Percentiles rank a stretch among this genome's conserved stretches.
Conservation (phyloP, 2,888 invertebrate genomes). For the Neria commutata region DNA sequence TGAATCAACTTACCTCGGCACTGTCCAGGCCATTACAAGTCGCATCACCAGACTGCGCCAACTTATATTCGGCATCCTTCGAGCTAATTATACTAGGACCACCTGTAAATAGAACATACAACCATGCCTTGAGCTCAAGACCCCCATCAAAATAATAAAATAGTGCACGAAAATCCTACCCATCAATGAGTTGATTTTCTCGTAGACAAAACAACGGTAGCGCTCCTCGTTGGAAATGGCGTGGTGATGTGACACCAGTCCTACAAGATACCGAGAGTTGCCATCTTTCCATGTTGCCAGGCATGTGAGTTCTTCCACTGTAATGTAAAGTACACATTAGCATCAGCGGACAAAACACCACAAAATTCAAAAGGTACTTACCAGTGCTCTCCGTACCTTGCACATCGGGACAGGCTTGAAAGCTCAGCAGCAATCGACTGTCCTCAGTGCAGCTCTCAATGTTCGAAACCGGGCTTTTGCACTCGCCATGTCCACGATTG, state of each 20-base stretch:
- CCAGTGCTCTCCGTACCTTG: conserved; percentile 90
- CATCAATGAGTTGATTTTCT: conserved; percentile 73
- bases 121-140: conserved; percentile 1
- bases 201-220: conserved; percentile 94
- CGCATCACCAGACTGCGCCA: conserved; percentile 91
- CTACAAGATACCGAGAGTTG: conserved; percentile 87
- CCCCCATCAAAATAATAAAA: conserved; percentile 26
- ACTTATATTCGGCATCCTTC: conserved; percentile 75
- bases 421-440: conserved; percentile 85
- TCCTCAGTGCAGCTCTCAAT: conserved; percentile 95
- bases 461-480: conserved; percentile 86
- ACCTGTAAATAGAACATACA: conserved; percentile 42
- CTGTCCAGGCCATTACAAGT: conserved; percentile 92
- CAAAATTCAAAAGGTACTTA: conserved; percentile 62
- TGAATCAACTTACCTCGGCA: conserved; percentile 68
- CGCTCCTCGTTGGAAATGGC: conserved; percentile 91
- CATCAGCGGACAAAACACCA: not conserved
- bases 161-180: conserved; percentile 58
- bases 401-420: conserved; percentile 93
- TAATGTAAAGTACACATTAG: conserved; percentile 45
- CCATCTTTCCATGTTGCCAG: conserved; percentile 94
- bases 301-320: conserved; percentile 90
- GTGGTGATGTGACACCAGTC: conserved; percentile 87
- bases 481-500: conserved; percentile 89
- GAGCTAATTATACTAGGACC: conserved; percentile 57